These are phyloP conservation scores for Sisyra terminalis DNA, from an alignment of 2,888 invertebrate species.

Conservation along the genomic window DNA sequence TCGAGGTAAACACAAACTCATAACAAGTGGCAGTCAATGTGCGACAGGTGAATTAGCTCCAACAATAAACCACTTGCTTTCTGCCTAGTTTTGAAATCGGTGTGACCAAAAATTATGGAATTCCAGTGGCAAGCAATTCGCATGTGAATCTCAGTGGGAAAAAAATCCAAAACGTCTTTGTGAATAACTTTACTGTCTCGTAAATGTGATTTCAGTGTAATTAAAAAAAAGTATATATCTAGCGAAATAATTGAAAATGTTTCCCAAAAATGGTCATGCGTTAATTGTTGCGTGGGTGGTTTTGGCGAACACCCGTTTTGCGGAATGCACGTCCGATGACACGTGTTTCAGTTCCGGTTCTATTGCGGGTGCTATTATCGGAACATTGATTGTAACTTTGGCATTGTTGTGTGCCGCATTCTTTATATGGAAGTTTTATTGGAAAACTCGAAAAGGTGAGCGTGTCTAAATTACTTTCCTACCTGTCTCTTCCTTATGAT, in stretches of 20 bases:
- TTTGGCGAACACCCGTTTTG: constrained; percentile 1
- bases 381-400: constrained; percentile 9
- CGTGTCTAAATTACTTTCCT: background rate
- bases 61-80: too few species aligned
- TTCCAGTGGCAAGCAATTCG: too few species aligned
- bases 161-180: too few species aligned
- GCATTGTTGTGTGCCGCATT: constrained; percentile 8
- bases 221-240: too few species aligned
- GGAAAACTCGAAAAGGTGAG: constrained; percentile 11
- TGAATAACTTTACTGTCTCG: too few species aligned
- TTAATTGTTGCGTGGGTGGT: background rate
- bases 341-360: constrained; percentile 8
- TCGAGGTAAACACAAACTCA: too few species aligned
- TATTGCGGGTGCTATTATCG: constrained; percentile 10
- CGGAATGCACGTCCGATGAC: constrained; percentile 3
- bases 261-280: background rate
- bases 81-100: too few species aligned
- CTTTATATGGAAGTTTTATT: constrained; percentile 11
- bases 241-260: constrained; percentile 1
- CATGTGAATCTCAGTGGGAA: too few species aligned
- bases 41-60: too few species aligned
- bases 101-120: too few species aligned
- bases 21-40: too few species aligned
- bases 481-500: background rate
- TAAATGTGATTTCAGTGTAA: too few species aligned